Conservation (phyloP, 2,797 vertebrate species). For the Hyperoplus lanceolatus region DNA sequence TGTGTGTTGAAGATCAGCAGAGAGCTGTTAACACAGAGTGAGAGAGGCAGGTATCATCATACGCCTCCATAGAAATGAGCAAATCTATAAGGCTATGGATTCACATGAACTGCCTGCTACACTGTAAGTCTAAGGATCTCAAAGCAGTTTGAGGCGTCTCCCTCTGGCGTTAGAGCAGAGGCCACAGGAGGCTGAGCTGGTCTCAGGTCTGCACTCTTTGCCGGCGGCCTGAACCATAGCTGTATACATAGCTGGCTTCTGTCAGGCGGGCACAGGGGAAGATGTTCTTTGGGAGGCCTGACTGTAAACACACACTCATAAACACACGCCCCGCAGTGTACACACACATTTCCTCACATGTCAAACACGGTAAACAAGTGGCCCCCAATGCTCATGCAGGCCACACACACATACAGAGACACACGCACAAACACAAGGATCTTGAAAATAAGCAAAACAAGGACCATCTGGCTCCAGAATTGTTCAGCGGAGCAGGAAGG, state of each 20-base stretch:
- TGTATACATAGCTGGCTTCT: constrained; percentile 78
- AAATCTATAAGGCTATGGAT: constrained; percentile 5
- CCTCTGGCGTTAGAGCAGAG: neutral
- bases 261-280: constrained; percentile 73
- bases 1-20: constrained; percentile 63
- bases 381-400: constrained; percentile 55
- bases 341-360: constrained; percentile 83
- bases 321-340: constrained; percentile 78
- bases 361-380: constrained; percentile 82
- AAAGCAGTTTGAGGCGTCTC: neutral
- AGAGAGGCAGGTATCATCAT: constrained; percentile 53
- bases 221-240: constrained; percentile 32
- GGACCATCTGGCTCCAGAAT: constrained; percentile 76
- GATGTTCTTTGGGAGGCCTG: constrained; percentile 77
- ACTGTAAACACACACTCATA: constrained; percentile 78
- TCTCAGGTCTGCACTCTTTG: constrained; percentile 23
- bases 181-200: constrained; percentile 40
- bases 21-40: constrained; percentile 61
- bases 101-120: constrained; percentile 12
- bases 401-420: constrained; percentile 69
- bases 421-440: constrained; percentile 69
- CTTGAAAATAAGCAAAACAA: constrained; percentile 80
- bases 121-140: constrained; percentile 12
- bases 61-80: constrained; percentile 18
- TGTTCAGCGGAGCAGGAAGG: constrained; percentile 78